These are phyloP conservation scores for Apodemia hepburni DNA, from an alignment of 2,888 invertebrate species.

Conservation along the genomic window DNA sequence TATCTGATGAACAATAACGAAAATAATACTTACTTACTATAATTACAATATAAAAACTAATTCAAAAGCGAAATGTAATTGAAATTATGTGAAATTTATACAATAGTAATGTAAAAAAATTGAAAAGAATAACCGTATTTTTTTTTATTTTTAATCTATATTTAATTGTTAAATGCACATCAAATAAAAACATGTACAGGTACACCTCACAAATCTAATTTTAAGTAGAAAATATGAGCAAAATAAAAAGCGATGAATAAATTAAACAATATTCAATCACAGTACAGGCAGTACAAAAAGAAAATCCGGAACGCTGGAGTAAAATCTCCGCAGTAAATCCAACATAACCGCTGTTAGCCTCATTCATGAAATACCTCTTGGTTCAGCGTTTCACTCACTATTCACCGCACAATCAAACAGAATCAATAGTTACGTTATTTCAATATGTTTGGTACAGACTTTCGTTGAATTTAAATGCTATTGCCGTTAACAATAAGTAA, in stretches of 20 bases:
- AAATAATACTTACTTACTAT: no score
- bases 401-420: slow-evolving; percentile 21
- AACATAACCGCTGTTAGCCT: slow-evolving; percentile 30
- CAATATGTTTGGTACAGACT: neutral
- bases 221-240: no score
- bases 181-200: no score
- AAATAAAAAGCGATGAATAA: neutral
- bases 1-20: no score
- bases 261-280: slow-evolving; percentile 17
- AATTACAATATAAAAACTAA: no score
- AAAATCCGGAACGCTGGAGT: slow-evolving; percentile 20
- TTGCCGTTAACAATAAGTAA: neutral
- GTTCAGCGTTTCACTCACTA: slow-evolving; percentile 21
- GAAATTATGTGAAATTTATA: no score
- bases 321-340: slow-evolving; percentile 31
- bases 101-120: no score
- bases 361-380: slow-evolving; percentile 24
- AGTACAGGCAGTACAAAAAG: slow-evolving; percentile 17
- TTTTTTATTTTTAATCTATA: no score
- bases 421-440: slow-evolving; percentile 28
- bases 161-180: no score
- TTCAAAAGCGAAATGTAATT: no score
- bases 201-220: no score
- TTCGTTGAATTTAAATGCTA: neutral
- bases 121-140: no score